These are phyloP conservation scores for Xenops minutus DNA, from an alignment of 2,797 vertebrate species.

Conservation along the genomic window DNA sequence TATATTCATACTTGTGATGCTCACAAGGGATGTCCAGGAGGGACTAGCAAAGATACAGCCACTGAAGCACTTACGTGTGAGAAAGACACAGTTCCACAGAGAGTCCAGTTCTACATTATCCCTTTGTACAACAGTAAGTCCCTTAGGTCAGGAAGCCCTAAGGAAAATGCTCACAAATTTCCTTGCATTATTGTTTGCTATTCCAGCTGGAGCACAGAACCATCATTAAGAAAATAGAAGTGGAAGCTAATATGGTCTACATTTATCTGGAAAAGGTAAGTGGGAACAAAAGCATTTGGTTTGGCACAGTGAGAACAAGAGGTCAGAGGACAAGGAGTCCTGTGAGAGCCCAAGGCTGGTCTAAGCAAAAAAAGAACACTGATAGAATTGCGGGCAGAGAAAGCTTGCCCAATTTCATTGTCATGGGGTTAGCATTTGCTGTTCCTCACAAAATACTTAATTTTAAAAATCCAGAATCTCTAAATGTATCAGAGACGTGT, in stretches of 20 bases:
- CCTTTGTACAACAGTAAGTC: not conserved
- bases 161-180: not conserved
- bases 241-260: conserved; percentile 33
- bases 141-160: not conserved
- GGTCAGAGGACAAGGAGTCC: not conserved
- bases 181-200: not conserved
- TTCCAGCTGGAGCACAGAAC: conserved; percentile 35
- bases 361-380: not conserved
- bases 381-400: not conserved
- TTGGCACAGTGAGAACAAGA: not conserved
- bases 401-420: not conserved
- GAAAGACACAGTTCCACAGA: not conserved
- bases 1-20: not conserved
- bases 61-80: not conserved
- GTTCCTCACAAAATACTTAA: not conserved
- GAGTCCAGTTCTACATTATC: not conserved
- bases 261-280: conserved; percentile 63
- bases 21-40: not conserved
- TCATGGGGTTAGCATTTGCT: not conserved
- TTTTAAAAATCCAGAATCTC: not conserved
- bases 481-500: not conserved
- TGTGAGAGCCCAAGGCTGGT: not conserved
- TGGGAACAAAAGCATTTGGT: not conserved
- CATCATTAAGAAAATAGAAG: conserved; percentile 52
- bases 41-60: not conserved